Base-by-base conservation (phyloP, 2,113 vertebrate species). In the Tragelaphus scriptus region DNA sequence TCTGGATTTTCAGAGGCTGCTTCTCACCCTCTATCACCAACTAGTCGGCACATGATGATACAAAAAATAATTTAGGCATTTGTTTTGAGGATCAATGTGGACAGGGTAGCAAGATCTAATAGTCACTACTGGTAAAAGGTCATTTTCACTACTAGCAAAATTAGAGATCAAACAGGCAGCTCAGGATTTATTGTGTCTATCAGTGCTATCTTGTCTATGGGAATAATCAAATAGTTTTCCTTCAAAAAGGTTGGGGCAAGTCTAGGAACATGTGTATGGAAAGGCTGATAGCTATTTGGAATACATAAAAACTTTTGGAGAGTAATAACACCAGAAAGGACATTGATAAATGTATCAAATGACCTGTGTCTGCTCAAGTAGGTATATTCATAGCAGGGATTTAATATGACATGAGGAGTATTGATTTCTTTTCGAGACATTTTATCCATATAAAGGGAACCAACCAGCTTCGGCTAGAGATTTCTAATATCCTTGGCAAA, bases 101-200 rank as follows among this genome's bases (percentile, higher is more conserved):
- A 59, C 32, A 63, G 51, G 13, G 51, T 32, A 77, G 56, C 5
- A 75, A 91, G 49, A 68, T 30, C 7, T 30, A 61, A 58, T 84
- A 47, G 17, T 61, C 44, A 65, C 30, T 63, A 51, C 40, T 55
- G 77, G 59, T n/a, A 47, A 82, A 95, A 89, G 59, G 32, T 36
- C 40, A 21, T 86, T 87, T 65, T 85, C 97, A 82, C 91, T 91
- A 89, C 68, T 0, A 0, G 95, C 93, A 97, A 97, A 98, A 95
- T 79, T 32, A 97, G 92, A 84, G 91, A 75, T 28, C 44, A 92
- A 97, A 26, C 77, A 56, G 95, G 90, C n/a, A 96, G 94, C 81
- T 47, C 21, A 97, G 65, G 96, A 97, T 95, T 84, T 97, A 79
- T 80, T 92, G 80, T 65, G 97, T 63, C 84, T 85, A 92, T 94